These are phyloP conservation scores for Brotula barbata DNA, from an alignment of 2,797 vertebrate genomes.

Conservation along the genomic window DNA sequence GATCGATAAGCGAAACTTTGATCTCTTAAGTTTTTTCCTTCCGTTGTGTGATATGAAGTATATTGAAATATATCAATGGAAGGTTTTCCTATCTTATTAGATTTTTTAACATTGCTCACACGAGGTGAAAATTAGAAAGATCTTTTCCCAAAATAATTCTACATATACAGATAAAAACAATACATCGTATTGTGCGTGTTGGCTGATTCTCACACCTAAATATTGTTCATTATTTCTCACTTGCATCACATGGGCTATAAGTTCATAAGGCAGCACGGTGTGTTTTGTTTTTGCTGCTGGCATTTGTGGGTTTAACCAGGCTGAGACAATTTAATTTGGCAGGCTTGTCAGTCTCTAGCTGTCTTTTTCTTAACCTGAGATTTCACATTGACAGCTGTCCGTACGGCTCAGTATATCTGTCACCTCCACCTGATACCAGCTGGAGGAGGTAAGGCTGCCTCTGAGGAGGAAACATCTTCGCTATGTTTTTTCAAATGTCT, in stretches of 20 bases:
- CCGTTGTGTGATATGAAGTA: too few species aligned
- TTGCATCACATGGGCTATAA: slow-evolving; percentile 7
- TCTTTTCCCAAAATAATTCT: too few species aligned
- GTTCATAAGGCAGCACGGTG: not conserved
- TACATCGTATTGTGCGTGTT: too few species aligned
- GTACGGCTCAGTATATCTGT: slow-evolving; percentile 89
- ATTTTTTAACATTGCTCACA: too few species aligned
- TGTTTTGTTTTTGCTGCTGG: not conserved
- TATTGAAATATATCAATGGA: too few species aligned
- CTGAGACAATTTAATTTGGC: slow-evolving; percentile 15
- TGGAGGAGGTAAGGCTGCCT: slow-evolving; percentile 87
- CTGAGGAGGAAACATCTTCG: slow-evolving; percentile 5
- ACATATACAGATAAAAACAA: too few species aligned
- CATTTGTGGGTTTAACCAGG: slow-evolving; percentile 9
- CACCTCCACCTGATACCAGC: slow-evolving; percentile 89
- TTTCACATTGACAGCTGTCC: slow-evolving; percentile 92
- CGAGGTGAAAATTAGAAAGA: too few species aligned
- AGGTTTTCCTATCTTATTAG: too few species aligned
- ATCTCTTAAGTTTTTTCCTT: too few species aligned
- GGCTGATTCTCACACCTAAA: too few species aligned
- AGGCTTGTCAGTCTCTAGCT: slow-evolving; percentile 32
- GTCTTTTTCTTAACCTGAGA: slow-evolving; percentile 78
- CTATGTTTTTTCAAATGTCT: not conserved
- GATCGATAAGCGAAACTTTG: too few species aligned
- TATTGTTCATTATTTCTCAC: not conserved